These are phyloP conservation scores for Apostichopus japonicus DNA, from an alignment of 35 echinoderm and acorn worm species.

Conservation along the genomic window DNA sequence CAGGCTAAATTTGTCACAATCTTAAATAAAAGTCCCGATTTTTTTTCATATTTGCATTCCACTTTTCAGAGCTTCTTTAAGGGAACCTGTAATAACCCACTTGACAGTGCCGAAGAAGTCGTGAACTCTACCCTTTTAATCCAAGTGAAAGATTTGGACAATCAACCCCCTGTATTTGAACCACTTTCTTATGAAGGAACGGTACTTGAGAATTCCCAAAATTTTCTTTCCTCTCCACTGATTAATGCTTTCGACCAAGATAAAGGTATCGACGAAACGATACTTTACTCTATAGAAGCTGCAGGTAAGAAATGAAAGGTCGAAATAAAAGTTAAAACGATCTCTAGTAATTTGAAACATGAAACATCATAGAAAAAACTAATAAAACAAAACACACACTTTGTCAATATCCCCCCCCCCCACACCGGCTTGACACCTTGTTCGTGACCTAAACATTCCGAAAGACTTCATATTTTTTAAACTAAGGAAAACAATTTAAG, in stretches of 20 bases:
- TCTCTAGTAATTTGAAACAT: too few species aligned
- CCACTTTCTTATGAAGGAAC: background rate
- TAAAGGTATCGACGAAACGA: background rate
- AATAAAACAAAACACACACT: too few species aligned
- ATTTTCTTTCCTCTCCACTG: background rate
- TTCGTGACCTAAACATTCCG: too few species aligned
- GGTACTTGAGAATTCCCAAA: background rate
- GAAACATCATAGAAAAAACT: too few species aligned
- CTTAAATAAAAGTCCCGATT: too few species aligned
- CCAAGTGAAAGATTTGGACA: background rate
- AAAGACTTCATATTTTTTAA: too few species aligned
- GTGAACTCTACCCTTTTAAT: background rate
- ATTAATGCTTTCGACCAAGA: background rate
- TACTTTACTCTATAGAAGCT: background rate
- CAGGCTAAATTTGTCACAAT: too few species aligned
- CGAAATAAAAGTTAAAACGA: too few species aligned
- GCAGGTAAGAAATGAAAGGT: background rate
- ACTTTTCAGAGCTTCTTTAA: background rate
- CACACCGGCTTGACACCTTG: too few species aligned
- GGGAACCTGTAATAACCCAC: background rate
- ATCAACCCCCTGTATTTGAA: conserved; percentile 3
- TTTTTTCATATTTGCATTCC: too few species aligned
- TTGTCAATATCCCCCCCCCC: too few species aligned
- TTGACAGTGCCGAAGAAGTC: background rate
- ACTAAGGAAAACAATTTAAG: too few species aligned